These are phyloP conservation scores for Hippocampus guttulatus DNA, from an alignment of 2,113 vertebrate species.

Conservation along the genomic window DNA sequence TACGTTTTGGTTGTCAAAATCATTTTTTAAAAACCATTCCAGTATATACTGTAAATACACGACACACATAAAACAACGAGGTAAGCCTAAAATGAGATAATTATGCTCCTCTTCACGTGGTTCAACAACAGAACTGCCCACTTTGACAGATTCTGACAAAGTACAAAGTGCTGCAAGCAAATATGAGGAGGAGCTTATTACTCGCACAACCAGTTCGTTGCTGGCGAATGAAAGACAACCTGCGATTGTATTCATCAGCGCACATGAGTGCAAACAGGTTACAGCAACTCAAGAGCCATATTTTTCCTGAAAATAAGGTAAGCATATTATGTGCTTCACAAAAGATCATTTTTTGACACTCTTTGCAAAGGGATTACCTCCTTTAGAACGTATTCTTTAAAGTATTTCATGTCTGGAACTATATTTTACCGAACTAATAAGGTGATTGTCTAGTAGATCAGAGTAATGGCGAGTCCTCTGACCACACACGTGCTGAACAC, in stretches of 20 bases:
- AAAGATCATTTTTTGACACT: neutral
- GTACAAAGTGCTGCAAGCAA: constrained; percentile 44
- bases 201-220: constrained; percentile 41
- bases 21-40: too few species aligned
- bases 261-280: constrained; percentile 57
- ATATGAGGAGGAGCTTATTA: constrained; percentile 3
- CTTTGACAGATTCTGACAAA: constrained; percentile 5
- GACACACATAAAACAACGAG: neutral
- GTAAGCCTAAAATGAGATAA: neutral
- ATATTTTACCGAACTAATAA: neutral
- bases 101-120: neutral
- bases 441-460: constrained; percentile 31
- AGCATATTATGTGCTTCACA: constrained; percentile 5
- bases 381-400: neutral
- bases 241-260: constrained; percentile 6
- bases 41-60: neutral
- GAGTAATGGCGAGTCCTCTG: constrained; percentile 66
- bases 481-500: constrained; percentile 75
- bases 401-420: neutral
- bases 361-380: neutral
- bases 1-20: too few species aligned
- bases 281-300: constrained; percentile 51
- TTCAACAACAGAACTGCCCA: neutral
- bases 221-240: constrained; percentile 45
- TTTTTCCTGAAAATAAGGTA: constrained; percentile 60